A percentile compares a stretch with the other conserved stretches of the same genome.
Evolutionary conservation across 2,113 vertebrate genomes (phyloP).

Genomic region (Neoarius graeffei): DNA sequence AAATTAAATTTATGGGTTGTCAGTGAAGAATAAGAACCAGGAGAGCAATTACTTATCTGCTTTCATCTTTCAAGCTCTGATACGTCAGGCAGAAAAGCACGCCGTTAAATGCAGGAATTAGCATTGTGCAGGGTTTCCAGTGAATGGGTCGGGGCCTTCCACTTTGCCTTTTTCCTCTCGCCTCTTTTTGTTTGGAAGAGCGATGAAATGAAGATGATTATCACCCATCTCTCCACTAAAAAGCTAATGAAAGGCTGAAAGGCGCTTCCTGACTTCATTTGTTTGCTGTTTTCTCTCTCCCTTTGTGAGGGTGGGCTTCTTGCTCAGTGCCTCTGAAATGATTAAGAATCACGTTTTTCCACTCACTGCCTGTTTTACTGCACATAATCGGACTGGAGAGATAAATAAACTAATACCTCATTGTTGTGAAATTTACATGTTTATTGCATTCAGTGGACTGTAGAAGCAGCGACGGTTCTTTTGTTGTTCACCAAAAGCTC

Average conservation of each 20-base stretch:
- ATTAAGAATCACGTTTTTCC: conserved; percentile 68
- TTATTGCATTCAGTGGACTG: conserved; percentile 51
- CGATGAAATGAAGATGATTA: conserved; percentile 95
- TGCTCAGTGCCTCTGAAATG: conserved; percentile 75
- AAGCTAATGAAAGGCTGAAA: conserved; percentile 87
- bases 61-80: conserved; percentile 99
- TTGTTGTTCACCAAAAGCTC: conserved; percentile 59
- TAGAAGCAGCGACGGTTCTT: conserved; percentile 45
- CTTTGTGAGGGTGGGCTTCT: conserved; percentile 83
- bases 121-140: conserved; percentile 94
- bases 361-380: conserved; percentile 19
- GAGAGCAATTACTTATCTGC: conserved; percentile 99
- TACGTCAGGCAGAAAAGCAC: conserved; percentile 99
- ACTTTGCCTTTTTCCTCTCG: conserved; percentile 66
- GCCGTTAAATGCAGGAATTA: conserved; percentile 99
- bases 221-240: conserved; percentile 88
- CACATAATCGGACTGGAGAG: conserved; percentile 21
- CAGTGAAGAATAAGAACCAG: conserved; percentile 99
- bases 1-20: conserved; percentile 99
- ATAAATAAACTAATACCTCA: conserved; percentile 49
- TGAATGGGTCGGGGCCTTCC: conserved; percentile 94
- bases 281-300: conserved; percentile 79
- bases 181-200: conserved; percentile 92
- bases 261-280: conserved; percentile 82
- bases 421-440: conserved; percentile 52